Percentiles rank a stretch among this genome's conserved stretches.
Evolutionary conservation across 53 echinoderm and acorn worm genomes (phyloP).

Genomic region (Paracentrotus lividus): DNA sequence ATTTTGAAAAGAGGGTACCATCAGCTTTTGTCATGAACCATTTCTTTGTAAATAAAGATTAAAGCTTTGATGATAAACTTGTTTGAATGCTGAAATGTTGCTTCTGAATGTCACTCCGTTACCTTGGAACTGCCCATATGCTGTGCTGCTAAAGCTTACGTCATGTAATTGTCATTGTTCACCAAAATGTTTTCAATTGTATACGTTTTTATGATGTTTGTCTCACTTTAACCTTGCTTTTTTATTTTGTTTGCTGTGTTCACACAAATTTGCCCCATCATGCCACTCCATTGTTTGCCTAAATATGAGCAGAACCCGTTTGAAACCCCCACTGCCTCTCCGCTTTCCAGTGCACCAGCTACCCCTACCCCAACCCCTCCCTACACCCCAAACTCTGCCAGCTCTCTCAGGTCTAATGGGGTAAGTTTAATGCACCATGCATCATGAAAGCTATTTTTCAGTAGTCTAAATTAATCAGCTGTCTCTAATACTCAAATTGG

Average conservation of each 20-base stretch:
- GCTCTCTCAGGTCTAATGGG: neutral
- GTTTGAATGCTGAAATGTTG: too few species aligned
- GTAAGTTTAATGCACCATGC: neutral
- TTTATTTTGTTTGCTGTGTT: conserved; percentile 40
- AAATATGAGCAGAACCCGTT: conserved; percentile 29
- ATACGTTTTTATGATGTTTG: neutral
- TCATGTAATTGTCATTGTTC: neutral
- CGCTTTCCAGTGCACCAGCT: conserved; percentile 5
- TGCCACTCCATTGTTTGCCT: neutral
- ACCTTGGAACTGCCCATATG: too few species aligned
- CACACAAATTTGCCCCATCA: neutral
- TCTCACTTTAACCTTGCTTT: neutral
- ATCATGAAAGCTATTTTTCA: too few species aligned
- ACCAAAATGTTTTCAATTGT: neutral
- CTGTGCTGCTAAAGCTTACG: neutral
- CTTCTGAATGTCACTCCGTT: too few species aligned
- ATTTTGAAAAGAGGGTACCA: too few species aligned
- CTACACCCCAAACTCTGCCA: conserved; percentile 29
- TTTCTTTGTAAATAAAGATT: too few species aligned
- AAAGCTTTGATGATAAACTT: too few species aligned
- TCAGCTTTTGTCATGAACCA: too few species aligned
- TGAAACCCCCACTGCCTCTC: conserved; percentile 47
- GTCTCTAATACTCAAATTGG: too few species aligned
- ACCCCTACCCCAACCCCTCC: conserved; percentile 23
- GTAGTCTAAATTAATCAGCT: too few species aligned